These are phyloP conservation scores for Melanotaenia pygmaea DNA, from an alignment of 2,797 vertebrate genomes.

Conservation along the genomic window DNA sequence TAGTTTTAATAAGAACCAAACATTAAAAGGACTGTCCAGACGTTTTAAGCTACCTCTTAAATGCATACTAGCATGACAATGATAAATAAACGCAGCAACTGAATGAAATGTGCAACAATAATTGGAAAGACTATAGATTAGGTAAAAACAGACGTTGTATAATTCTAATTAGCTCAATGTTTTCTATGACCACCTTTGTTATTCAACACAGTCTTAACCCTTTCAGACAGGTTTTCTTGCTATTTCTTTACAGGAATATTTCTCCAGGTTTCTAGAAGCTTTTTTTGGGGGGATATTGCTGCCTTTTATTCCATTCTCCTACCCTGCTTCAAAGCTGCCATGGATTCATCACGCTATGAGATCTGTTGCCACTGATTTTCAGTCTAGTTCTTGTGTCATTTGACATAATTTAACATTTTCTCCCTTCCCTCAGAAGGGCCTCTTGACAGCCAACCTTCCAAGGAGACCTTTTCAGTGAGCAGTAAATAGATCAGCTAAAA, in stretches of 20 bases:
- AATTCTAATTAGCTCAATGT: background rate
- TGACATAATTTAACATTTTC: no score
- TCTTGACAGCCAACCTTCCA: background rate
- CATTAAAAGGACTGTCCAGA: background rate
- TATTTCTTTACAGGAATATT: no score
- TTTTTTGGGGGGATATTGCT: background rate
- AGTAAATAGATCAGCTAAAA: background rate
- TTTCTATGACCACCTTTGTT: background rate
- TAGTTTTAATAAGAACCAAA: background rate
- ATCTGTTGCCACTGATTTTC: background rate
- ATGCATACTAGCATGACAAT: background rate
- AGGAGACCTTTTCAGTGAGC: background rate
- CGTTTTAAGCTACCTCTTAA: background rate
- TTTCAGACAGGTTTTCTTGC: background rate
- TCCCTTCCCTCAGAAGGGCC: no score
- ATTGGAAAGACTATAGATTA: background rate
- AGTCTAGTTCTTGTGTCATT: background rate
- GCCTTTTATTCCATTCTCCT: no score
- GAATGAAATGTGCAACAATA: background rate
- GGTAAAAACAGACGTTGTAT: background rate
- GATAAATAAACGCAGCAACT: background rate
- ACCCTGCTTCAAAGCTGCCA: background rate
- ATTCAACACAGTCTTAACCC: background rate
- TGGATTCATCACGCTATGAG: background rate
- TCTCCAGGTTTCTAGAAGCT: background rate